Conservation (phyloP, 1,140 invertebrate species). For the Sogatella furcifera region DNA sequence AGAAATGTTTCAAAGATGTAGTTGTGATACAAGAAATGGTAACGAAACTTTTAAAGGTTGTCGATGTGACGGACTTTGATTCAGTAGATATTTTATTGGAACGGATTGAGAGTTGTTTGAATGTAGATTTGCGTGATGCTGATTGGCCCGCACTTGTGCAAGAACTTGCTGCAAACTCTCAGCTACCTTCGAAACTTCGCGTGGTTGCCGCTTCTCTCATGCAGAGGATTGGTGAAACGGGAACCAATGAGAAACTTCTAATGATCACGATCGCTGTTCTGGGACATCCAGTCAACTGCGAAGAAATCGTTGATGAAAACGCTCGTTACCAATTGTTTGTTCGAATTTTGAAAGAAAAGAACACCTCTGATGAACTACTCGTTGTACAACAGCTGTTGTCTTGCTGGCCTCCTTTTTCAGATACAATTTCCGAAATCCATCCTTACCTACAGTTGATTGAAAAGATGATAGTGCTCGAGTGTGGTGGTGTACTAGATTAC, state of each 20-base stretch:
- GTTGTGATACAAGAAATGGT: neutral
- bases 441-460: too few species aligned
- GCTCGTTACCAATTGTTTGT: neutral
- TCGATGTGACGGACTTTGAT: neutral
- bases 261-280: neutral
- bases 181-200: neutral
- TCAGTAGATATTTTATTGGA: neutral
- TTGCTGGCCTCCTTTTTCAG: neutral
- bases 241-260: neutral
- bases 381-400: neutral
- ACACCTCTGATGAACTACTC: neutral
- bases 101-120: neutral
- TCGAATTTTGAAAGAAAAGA: neutral
- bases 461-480: too few species aligned
- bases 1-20: too few species aligned
- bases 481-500: too few species aligned
- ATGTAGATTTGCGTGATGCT: neutral
- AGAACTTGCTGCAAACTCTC: neutral
- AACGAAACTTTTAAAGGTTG: neutral
- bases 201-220: neutral
- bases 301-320: neutral
- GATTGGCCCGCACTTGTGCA: neutral
- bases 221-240: neutral
- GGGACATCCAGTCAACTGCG: neutral
- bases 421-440: too few species aligned